A percentile compares a stretch with the other conserved stretches of the same genome.
These are phyloP conservation scores for Seladonia tumulorum DNA, from an alignment of 2,888 invertebrate species.

Conservation along the genomic window DNA sequence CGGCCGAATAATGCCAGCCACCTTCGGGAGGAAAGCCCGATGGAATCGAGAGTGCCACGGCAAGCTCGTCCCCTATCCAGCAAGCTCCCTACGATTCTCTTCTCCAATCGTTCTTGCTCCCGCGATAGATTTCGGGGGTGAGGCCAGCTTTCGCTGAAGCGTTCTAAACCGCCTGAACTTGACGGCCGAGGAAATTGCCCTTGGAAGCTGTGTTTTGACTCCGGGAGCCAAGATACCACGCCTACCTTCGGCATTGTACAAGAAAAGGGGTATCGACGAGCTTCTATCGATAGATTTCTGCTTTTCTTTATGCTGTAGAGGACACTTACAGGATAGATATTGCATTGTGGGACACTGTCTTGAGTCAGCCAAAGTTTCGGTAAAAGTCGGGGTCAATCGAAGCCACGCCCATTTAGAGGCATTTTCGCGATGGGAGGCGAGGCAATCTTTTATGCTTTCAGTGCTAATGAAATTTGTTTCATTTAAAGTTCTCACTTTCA, in stretches of 20 bases:
- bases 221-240: not conserved
- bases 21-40: conserved; percentile 34
- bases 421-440: not conserved
- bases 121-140: not conserved
- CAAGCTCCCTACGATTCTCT: conserved; percentile 20
- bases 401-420: not conserved
- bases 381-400: not conserved
- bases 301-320: not conserved
- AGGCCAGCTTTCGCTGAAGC: not conserved
- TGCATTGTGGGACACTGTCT: not conserved
- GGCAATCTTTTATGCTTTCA: no score
- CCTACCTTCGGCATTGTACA: not conserved
- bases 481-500: no score
- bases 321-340: not conserved
- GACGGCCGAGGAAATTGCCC: not conserved
- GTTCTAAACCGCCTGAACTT: not conserved
- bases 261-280: not conserved
- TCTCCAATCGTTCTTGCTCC: conserved; percentile 5
- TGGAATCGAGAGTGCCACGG: conserved; percentile 44
- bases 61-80: conserved; percentile 35
- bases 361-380: not conserved
- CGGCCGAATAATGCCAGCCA: conserved; percentile 55
- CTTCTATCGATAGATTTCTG: not conserved
- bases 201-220: not conserved
- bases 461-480: no score